phyloP scores from a whole-genome alignment of 1,140 invertebrate genomes.

The Globodera ellingtonae region DNA sequence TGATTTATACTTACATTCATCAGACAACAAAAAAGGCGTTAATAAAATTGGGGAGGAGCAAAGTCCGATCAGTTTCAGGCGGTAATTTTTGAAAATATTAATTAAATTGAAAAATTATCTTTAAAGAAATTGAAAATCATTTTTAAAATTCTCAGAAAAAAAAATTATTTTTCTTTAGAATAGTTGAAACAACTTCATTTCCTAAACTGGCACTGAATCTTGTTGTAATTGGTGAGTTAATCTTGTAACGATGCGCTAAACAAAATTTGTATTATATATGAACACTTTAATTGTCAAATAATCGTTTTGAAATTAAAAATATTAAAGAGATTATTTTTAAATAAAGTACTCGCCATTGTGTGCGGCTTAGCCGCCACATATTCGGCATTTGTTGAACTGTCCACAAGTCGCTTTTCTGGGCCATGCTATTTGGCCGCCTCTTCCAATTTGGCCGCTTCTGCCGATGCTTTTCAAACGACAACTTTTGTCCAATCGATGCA shows the following conservation, averaged over 20 bases:
- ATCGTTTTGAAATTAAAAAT: background rate
- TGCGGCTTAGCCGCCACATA: slow-evolving; percentile 47
- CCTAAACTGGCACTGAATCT: slow-evolving; percentile 28
- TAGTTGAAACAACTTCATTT: slow-evolving; percentile 32
- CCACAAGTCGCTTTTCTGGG: slow-evolving; percentile 27
- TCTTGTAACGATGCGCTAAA: background rate
- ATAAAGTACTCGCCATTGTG: slow-evolving; percentile 38
- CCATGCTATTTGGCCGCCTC: slow-evolving; percentile 42
- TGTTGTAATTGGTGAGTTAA: slow-evolving; percentile 42
- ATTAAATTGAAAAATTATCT: too few relatives aligned
- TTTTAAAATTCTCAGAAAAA: background rate
- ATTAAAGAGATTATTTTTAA: background rate
- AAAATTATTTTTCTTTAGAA: slow-evolving; percentile 27
- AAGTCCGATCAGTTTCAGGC: slow-evolving; percentile 1
- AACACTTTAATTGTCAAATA: background rate
- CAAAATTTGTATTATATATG: slow-evolving; percentile 9
- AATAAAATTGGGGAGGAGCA: slow-evolving; percentile 16
- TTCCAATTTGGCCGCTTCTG: slow-evolving; percentile 4
- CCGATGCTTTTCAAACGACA: background rate
- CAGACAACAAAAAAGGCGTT: slow-evolving; percentile 20
- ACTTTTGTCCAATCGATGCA: slow-evolving; percentile 20
- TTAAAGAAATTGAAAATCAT: too few relatives aligned
- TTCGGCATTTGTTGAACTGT: slow-evolving; percentile 41
- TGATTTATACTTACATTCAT: slow-evolving; percentile 45
- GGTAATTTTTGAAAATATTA: background rate